phyloP scores from a whole-genome alignment of 1,140 invertebrate species.

The Teleopsis dalmanni region DNA sequence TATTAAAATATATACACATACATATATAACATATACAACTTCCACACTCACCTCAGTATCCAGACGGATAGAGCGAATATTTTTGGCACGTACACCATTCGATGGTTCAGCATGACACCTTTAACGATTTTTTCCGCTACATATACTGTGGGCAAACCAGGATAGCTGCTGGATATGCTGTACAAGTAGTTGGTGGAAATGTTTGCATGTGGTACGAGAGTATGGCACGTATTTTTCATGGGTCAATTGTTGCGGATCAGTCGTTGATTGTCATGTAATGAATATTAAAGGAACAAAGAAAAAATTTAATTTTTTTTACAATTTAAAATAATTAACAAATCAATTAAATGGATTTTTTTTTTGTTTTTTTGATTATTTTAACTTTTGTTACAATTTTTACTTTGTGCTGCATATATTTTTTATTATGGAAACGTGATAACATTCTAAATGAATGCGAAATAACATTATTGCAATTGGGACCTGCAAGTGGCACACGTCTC shows the following conservation, averaged over 20 bases:
- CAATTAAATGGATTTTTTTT: no score
- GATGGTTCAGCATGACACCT: constrained; percentile 33
- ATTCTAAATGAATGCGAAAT: no score
- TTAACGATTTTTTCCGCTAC: constrained; percentile 38
- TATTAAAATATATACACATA: not conserved
- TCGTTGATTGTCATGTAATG: constrained; percentile 5
- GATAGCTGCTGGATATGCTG: constrained; percentile 36
- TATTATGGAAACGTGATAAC: no score
- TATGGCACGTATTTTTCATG: not conserved
- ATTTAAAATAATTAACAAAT: constrained; percentile 6
- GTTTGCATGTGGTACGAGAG: not conserved
- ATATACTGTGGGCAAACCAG: constrained; percentile 33
- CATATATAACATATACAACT: not conserved
- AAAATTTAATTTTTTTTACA: no score
- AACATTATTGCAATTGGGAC: no score
- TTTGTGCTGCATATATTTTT: no score
- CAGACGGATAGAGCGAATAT: constrained; percentile 40
- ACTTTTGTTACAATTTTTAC: no score
- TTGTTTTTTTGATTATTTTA: no score
- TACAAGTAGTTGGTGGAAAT: not conserved
- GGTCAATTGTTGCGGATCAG: not conserved
- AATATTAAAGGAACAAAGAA: no score
- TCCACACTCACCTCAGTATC: constrained; percentile 29
- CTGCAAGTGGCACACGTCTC: no score
- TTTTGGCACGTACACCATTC: constrained; percentile 40